Percentiles rank a stretch among this genome's conserved stretches.
Conservation (phyloP, 2,888 invertebrate species). For the Callimorpha dominula region DNA sequence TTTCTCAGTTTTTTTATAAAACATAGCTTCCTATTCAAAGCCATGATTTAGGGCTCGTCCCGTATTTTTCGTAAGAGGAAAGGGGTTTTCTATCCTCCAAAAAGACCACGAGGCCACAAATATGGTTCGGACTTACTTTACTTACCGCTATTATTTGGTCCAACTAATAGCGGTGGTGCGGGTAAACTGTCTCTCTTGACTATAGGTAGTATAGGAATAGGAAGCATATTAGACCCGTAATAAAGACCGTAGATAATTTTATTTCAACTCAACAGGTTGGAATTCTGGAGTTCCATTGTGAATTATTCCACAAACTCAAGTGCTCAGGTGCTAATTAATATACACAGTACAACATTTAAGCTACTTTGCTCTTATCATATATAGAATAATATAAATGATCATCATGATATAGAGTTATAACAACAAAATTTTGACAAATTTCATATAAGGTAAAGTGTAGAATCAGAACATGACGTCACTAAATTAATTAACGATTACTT, state of each 20-base stretch:
- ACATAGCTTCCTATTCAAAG: too few species aligned
- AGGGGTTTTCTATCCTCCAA: too few species aligned
- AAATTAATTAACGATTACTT: constrained; percentile 62
- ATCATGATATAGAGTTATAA: not conserved
- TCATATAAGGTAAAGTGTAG: constrained; percentile 7
- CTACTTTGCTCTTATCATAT: not conserved
- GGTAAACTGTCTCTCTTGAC: too few species aligned
- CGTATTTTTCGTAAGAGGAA: not conserved
- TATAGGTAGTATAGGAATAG: too few species aligned
- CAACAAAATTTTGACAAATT: not conserved
- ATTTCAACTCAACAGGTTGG: not conserved
- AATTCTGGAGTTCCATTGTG: not conserved
- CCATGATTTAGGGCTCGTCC: too few species aligned
- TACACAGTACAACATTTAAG: not conserved
- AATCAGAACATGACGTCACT: constrained; percentile 22
- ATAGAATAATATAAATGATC: too few species aligned
- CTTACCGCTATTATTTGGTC: too few species aligned
- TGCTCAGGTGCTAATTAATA: not conserved
- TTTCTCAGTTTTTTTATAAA: not conserved
- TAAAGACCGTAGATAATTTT: not conserved
- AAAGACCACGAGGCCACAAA: not conserved
- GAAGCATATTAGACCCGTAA: too few species aligned
- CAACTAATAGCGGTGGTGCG: too few species aligned
- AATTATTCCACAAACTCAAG: not conserved
- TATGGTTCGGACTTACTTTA: not conserved